These are phyloP conservation scores for Rhyacichthys aspro DNA, from an alignment of 2,797 vertebrate genomes.

Conservation along the genomic window DNA sequence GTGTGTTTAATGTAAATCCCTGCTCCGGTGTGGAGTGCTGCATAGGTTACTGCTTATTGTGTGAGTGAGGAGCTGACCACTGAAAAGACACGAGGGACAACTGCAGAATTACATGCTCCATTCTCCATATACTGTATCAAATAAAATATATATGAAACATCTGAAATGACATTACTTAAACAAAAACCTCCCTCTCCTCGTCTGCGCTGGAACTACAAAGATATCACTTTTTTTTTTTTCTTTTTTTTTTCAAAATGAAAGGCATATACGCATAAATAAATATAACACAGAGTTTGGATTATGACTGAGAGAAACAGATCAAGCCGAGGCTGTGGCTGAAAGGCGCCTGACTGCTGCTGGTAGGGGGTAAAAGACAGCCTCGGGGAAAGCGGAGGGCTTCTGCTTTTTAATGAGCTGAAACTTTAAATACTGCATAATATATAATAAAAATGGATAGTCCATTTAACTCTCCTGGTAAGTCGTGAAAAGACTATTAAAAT, in stretches of 20 bases:
- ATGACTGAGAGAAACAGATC: conserved; percentile 83
- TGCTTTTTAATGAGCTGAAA: conserved; percentile 99
- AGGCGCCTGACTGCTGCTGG: conserved; percentile 86
- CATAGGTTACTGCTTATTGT: conserved; percentile 60
- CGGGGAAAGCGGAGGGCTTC: conserved; percentile 77
- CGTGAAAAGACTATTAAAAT: conserved; percentile 96
- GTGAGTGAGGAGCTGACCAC: conserved; percentile 52
- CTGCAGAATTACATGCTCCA: conserved; percentile 40
- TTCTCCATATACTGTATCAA: conserved; percentile 35
- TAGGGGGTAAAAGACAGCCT: conserved; percentile 91
- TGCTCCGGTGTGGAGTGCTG: conserved; percentile 56
- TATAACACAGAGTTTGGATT: conserved; percentile 77
- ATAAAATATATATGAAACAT: conserved; percentile 33
- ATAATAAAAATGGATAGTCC: conserved; percentile 98
- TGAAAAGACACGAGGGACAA: conserved; percentile 43
- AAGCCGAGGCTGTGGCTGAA: conserved; percentile 89
- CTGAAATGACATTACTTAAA: conserved; percentile 40
- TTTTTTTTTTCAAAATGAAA: conserved; percentile 55
- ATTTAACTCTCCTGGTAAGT: conserved; percentile 96
- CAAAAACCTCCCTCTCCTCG: conserved; percentile 32
- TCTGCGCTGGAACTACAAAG: conserved; percentile 13
- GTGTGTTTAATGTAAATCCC: conserved; percentile 80
- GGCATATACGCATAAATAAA: conserved; percentile 78
- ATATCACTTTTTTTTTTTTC: too few relatives aligned
- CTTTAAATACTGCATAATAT: conserved; percentile 99